phyloP scores from a whole-genome alignment of 1,140 invertebrate species.

The Ericerus pela region DNA sequence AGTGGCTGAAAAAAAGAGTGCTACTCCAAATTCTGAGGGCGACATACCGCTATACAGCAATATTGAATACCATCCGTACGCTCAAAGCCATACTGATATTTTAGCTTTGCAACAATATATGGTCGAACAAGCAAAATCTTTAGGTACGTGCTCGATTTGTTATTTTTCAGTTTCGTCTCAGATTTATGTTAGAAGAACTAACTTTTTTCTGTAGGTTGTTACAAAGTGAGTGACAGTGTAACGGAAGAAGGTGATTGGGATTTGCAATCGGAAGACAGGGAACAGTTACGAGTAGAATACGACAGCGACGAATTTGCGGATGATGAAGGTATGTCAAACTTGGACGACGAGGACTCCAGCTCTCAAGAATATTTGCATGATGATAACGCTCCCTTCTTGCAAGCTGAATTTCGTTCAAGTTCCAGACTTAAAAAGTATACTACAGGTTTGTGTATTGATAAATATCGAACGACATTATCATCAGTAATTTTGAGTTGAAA shows the following conservation, averaged over 20 bases:
- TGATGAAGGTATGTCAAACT: slow-evolving; percentile 37
- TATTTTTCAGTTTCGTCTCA: slow-evolving; percentile 13
- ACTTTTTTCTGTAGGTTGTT: slow-evolving; percentile 35
- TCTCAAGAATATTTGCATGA: slow-evolving; percentile 40
- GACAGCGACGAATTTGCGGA: slow-evolving; percentile 51
- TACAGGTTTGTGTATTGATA: no score
- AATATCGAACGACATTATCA: no score
- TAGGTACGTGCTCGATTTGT: slow-evolving; percentile 34
- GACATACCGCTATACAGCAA: slow-evolving; percentile 47
- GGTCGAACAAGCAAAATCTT: slow-evolving; percentile 63
- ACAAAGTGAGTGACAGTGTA: slow-evolving; percentile 46
- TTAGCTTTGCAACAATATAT: slow-evolving; percentile 76
- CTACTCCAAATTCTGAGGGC: slow-evolving; percentile 13
- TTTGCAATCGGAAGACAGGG: slow-evolving; percentile 36
- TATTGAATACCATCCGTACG: slow-evolving; percentile 40
- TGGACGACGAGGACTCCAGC: slow-evolving; percentile 35
- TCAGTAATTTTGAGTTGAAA: no score
- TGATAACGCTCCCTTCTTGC: slow-evolving; percentile 25
- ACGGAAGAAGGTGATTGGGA: slow-evolving; percentile 49
- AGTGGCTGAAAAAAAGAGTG: slow-evolving; percentile 9
- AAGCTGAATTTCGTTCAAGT: slow-evolving; percentile 23
- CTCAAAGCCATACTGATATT: slow-evolving; percentile 49
- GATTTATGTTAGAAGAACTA: neutral
- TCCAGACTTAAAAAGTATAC: slow-evolving; percentile 15
- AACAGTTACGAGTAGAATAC: slow-evolving; percentile 31